phyloP scores from a whole-genome alignment of 2,113 vertebrate species.

The Tychaedon coryphoeus region DNA sequence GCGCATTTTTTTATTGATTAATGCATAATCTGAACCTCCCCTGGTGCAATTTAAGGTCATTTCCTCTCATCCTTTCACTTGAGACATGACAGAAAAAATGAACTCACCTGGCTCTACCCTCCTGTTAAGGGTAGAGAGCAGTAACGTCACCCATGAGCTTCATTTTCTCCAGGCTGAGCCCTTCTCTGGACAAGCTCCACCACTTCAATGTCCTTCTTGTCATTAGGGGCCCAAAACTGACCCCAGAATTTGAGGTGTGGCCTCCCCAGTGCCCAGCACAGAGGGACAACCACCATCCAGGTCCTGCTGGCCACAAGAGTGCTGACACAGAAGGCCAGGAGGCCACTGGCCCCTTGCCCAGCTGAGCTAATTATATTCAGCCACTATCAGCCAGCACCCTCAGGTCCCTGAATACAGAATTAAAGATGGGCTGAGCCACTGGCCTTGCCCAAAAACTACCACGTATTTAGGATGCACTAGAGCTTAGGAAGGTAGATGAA shows the following conservation, averaged over 20 bases:
- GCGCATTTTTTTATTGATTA: not conserved
- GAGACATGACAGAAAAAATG: not conserved
- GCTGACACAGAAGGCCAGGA: not conserved
- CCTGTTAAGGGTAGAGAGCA: not conserved
- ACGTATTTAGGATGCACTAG: not conserved
- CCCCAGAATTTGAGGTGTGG: rapidly evolving
- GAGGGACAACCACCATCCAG: rapidly evolving
- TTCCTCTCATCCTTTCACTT: not conserved
- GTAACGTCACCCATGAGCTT: not conserved
- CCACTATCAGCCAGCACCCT: not conserved
- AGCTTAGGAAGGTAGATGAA: not conserved
- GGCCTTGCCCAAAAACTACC: not conserved
- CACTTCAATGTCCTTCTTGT: not conserved
- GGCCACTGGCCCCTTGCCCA: rapidly evolving
- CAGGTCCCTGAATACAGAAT: not conserved
- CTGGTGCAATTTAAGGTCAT: not conserved
- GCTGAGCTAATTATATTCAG: rapidly evolving
- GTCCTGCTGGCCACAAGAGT: rapidly evolving
- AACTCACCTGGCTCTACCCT: not conserved
- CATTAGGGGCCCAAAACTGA: not conserved
- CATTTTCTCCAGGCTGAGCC: not conserved
- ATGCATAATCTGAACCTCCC: not conserved
- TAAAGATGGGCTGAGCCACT: not conserved
- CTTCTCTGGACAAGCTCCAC: rapidly evolving
- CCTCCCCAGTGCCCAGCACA: not conserved